Evolutionary conservation across 2,113 vertebrate genomes (phyloP), one percentile per base, ranked within the genome.

Genomic region (Melanotaenia duboulayi): DNA sequence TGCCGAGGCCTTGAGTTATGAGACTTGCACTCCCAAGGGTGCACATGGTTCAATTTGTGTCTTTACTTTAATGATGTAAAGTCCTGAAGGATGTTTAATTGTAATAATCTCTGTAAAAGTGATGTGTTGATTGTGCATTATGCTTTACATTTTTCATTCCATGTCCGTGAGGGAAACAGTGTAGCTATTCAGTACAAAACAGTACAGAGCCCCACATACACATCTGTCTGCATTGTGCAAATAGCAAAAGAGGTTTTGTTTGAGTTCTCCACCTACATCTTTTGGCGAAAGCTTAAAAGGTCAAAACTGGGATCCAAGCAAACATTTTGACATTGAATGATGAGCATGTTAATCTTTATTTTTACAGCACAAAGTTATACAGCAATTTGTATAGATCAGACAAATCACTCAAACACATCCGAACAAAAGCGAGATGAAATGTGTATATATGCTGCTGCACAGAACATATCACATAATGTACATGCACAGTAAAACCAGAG

Each of bases 161-260:
- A 1, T 37, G 20, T 65, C 28, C 37, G 16, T 28, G 61, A 54
- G 49, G 28, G 42, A 22, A 22, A 14, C n/a, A 37, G 39, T 44
- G 56, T 50, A 56, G 59, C 39, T 46, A 17, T 20, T 50, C 58
- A 57, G 24, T 4, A 64, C 58, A 66, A 28, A 3, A 28, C 32
- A 35, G 19, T 4, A 0, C 51, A 72, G 32, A 9, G 14, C 52
- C 51, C 28, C 49, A 55, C 25, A 50, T 37, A 49, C 46, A 56
- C 71, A 20, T 22, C 46, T 23, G 19, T 62, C 58, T 11, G 44
- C 58, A 19, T 48, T 49, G 25, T 42, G 65, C 62, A 70, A 85
- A 73, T 37, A 70, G 35, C 35, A 22, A 40, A 77, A 55, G 60
- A 55, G 64, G 66, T 76, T 82, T 75, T 71, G 70, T 82, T 67